Percentiles rank a stretch among this genome's conserved stretches.
phyloP scores from a whole-genome alignment of 1,140 invertebrate genomes.

The Papilio xuthus region DNA sequence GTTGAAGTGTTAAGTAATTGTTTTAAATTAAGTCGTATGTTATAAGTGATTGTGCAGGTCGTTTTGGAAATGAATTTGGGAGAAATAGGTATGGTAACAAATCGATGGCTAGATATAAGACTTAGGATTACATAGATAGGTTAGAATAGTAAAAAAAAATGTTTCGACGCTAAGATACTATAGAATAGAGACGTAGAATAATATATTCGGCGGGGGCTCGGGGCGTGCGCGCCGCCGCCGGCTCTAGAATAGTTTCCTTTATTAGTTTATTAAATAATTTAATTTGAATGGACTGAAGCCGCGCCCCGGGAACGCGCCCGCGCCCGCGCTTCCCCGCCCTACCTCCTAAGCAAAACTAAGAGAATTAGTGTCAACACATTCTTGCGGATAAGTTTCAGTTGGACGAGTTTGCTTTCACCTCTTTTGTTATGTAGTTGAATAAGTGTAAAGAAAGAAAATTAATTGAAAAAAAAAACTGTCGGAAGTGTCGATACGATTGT shows the following conservation, averaged over 20 bases:
- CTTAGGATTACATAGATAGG: constrained; percentile 79
- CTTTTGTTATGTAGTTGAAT: constrained; percentile 80
- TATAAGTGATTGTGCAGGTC: constrained; percentile 69
- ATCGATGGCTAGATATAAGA: constrained; percentile 70
- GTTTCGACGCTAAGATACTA: constrained; percentile 79
- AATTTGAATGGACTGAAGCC: constrained; percentile 79
- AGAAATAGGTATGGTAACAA: constrained; percentile 61
- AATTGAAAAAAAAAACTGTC: constrained; percentile 75
- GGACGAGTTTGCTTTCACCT: constrained; percentile 79
- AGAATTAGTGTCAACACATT: constrained; percentile 74
- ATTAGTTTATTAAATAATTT: constrained; percentile 81
- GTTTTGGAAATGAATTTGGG: constrained; percentile 65
- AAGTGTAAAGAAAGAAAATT: constrained; percentile 79
- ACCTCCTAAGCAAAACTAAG: constrained; percentile 61
- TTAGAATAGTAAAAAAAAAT: constrained; percentile 76
- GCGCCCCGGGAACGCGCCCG: constrained; percentile 47
- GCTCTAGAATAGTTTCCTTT: constrained; percentile 78
- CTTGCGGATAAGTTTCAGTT: constrained; percentile 77
- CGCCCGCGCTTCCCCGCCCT: constrained; percentile 46
- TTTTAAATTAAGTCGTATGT: constrained; percentile 77
- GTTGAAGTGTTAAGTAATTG: constrained; percentile 77
- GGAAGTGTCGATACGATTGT: constrained; percentile 77
- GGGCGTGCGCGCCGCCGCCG: constrained; percentile 54
- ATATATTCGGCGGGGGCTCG: constrained; percentile 54
- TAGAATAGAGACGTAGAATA: constrained; percentile 74